phyloP scores from a whole-genome alignment of 2,797 vertebrate genomes.

The Arrhamphus sclerolepis region DNA sequence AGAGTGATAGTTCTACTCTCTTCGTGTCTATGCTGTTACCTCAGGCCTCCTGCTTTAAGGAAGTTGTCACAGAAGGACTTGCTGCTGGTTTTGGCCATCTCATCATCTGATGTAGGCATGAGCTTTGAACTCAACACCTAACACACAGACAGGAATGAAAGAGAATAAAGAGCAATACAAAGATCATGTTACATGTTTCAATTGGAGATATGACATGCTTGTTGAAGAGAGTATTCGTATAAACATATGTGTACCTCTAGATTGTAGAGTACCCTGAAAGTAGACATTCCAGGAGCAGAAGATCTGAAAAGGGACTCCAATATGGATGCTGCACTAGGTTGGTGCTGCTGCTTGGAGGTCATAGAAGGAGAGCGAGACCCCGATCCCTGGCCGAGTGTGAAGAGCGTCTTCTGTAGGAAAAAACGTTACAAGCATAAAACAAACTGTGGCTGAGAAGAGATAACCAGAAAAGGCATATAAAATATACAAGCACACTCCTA shows the following conservation, averaged over 20 bases:
- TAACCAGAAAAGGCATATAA: too few relatives aligned
- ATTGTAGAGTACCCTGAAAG: conserved; percentile 98
- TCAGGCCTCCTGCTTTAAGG: conserved; percentile 96
- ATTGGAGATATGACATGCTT: fast-evolving
- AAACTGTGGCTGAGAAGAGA: too few relatives aligned
- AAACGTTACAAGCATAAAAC: conserved; percentile 1
- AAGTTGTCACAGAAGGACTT: conserved; percentile 99
- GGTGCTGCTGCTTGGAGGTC: conserved; percentile 95
- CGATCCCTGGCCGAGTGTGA: conserved; percentile 87
- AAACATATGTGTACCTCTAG: conserved; percentile 84
- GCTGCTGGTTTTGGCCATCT: conserved; percentile 99
- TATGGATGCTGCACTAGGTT: conserved; percentile 95
- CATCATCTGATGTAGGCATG: conserved; percentile 98
- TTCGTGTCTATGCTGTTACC: conserved; percentile 74
- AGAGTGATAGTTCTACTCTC: background rate
- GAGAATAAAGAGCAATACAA: conserved; percentile 1
- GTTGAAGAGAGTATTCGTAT: conserved; percentile 6
- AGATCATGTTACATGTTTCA: background rate
- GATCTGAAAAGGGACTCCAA: conserved; percentile 95
- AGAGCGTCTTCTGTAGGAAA: conserved; percentile 89
- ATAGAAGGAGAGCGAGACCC: conserved; percentile 95
- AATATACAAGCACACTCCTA: background rate
- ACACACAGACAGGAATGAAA: background rate
- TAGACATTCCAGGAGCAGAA: conserved; percentile 98
- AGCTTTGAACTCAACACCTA: conserved; percentile 98